phyloP scores from a whole-genome alignment of 1,140 invertebrate genomes.

The Dufourea novaeangliae region DNA sequence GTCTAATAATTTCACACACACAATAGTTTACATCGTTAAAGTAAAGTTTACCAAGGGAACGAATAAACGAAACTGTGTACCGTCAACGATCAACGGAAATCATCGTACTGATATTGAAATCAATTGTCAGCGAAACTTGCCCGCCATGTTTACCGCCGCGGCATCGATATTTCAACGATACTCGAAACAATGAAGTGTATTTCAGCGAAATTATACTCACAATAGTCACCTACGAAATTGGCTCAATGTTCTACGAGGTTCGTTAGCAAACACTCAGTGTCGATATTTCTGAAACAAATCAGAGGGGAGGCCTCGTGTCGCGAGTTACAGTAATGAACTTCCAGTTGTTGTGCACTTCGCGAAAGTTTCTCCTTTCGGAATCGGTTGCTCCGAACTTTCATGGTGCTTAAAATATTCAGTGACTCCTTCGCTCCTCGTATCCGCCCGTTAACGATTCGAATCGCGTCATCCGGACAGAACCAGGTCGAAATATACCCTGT shows the following conservation, averaged over 20 bases:
- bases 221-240: conserved; percentile 28
- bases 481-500: neutral
- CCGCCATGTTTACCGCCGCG: neutral
- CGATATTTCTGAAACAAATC: conserved; percentile 44
- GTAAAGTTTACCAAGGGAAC: too few species aligned
- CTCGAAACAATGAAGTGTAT: conserved; percentile 37
- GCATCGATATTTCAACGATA: conserved; percentile 41
- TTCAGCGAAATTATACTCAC: conserved; percentile 36
- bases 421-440: neutral
- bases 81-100: neutral
- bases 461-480: neutral
- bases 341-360: neutral
- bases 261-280: conserved; percentile 41
- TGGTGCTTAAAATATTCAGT: conserved; percentile 1
- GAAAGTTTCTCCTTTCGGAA: conserved; percentile 9
- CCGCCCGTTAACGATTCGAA: conserved; percentile 2
- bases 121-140: conserved; percentile 19
- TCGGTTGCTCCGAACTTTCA: conserved; percentile 1
- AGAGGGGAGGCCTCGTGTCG: neutral
- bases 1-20: too few species aligned
- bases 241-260: conserved; percentile 23
- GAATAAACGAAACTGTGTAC: neutral
- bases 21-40: too few species aligned
- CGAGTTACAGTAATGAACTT: conserved; percentile 11
- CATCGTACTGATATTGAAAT: conserved; percentile 19